Conservation (phyloP, 2,113 vertebrate species). For the Campylomormyrus numenius region DNA sequence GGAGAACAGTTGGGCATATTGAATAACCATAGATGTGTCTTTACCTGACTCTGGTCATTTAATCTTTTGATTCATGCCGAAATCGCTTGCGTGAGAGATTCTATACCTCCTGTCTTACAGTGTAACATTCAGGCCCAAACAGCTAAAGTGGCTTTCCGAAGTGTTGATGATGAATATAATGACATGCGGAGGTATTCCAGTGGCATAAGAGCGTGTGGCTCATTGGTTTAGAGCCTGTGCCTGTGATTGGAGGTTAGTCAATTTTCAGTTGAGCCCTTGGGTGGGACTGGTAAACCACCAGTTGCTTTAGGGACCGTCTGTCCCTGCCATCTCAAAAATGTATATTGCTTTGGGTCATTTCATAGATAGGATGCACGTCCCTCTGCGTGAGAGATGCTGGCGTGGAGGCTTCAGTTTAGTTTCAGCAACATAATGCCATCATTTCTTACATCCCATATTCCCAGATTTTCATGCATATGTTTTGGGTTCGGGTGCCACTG, state of each 20-base stretch:
- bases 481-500: background rate
- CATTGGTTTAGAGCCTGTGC: background rate
- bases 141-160: background rate
- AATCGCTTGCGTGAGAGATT: background rate
- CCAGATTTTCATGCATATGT: background rate
- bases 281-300: background rate
- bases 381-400: background rate
- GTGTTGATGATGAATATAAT: background rate
- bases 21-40: background rate
- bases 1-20: background rate
- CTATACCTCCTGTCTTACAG: background rate
- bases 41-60: background rate
- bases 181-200: background rate
- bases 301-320: background rate
- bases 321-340: background rate
- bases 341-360: background rate
- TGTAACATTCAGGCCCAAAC: background rate
- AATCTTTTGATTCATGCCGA: background rate
- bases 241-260: background rate
- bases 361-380: background rate
- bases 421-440: background rate
- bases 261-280: background rate
- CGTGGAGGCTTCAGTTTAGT: background rate
- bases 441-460: background rate
- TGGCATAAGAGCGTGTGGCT: background rate